Percentiles rank a stretch among this genome's conserved stretches.
phyloP scores from a whole-genome alignment of 2,888 invertebrate genomes.

The Neoaliturus tenellus region DNA sequence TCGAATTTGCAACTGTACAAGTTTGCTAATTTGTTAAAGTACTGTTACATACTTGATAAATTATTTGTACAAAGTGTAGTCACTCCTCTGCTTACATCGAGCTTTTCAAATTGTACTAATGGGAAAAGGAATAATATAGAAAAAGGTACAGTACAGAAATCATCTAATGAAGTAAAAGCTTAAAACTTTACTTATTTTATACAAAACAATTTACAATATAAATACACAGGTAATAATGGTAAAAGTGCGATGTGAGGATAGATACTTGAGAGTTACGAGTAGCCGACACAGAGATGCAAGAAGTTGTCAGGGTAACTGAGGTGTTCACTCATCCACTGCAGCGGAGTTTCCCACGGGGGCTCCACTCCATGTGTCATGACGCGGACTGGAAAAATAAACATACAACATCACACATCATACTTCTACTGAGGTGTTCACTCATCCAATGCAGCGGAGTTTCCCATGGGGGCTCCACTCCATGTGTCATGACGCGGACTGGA shows the following conservation, averaged over 20 bases:
- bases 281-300: conserved; percentile 83
- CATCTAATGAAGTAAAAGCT: neutral
- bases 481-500: conserved; percentile 87
- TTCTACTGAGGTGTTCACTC: conserved; percentile 83
- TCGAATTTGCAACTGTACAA: too few relatives aligned
- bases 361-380: conserved; percentile 93
- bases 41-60: too few relatives aligned
- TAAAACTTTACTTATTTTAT: conserved; percentile 16
- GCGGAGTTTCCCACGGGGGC: conserved; percentile 90
- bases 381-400: conserved; percentile 77
- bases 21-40: too few relatives aligned
- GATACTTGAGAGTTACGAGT: conserved; percentile 2
- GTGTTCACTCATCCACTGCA: conserved; percentile 99
- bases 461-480: conserved; percentile 91
- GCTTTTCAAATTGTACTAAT: too few relatives aligned
- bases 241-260: neutral
- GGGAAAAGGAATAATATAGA: too few relatives aligned
- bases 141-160: too few relatives aligned
- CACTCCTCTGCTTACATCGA: too few relatives aligned
- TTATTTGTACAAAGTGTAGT: too few relatives aligned
- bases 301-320: conserved; percentile 99
- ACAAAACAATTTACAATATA: conserved; percentile 25
- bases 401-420: too few relatives aligned
- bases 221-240: neutral
- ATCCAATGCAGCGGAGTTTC: conserved; percentile 98